A percentile compares a stretch with the other conserved stretches of the same genome.
These are phyloP conservation scores for Ennomos fuscantarius DNA, from an alignment of 2,888 invertebrate genomes.

Conservation along the genomic window DNA sequence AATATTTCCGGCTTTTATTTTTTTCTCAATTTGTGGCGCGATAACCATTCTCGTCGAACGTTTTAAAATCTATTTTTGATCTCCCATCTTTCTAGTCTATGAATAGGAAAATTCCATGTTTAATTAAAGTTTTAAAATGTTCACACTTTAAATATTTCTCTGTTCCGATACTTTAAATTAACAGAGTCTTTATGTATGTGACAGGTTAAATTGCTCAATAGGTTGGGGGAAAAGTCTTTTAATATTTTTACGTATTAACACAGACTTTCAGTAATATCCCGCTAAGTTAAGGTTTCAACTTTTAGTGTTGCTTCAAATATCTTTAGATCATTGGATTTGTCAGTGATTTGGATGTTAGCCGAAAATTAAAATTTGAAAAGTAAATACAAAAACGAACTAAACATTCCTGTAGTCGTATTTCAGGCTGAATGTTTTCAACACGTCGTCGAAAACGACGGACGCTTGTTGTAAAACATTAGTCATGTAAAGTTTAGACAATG, in stretches of 20 bases:
- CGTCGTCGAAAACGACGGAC: slow-evolving; percentile 33
- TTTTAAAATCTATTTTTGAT: slow-evolving; percentile 19
- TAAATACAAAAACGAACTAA: slow-evolving; percentile 11
- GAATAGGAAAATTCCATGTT: slow-evolving; percentile 5
- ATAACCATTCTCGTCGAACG: slow-evolving; percentile 8
- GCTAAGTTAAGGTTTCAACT: too few relatives aligned
- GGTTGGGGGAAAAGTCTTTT: too few relatives aligned
- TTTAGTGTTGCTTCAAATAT: too few relatives aligned
- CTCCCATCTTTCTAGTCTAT: slow-evolving; percentile 12
- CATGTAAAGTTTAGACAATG: slow-evolving; percentile 61
- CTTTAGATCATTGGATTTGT: too few relatives aligned
- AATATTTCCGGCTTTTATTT: neutral
- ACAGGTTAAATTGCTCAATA: too few relatives aligned
- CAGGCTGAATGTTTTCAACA: slow-evolving; percentile 33
- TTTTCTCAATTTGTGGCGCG: slow-evolving; percentile 1
- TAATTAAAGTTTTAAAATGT: neutral
- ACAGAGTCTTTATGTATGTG: slow-evolving; percentile 6
- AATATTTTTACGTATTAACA: too few relatives aligned
- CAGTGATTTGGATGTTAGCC: too few relatives aligned
- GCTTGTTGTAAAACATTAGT: slow-evolving; percentile 53
- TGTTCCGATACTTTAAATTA: neutral
- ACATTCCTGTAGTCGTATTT: slow-evolving; percentile 25
- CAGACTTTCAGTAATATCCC: too few relatives aligned
- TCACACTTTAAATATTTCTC: neutral
- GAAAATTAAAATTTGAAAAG: neutral